Base-by-base conservation (phyloP, 1,140 invertebrate genomes). In the Yoshiicerus persimilis region DNA sequence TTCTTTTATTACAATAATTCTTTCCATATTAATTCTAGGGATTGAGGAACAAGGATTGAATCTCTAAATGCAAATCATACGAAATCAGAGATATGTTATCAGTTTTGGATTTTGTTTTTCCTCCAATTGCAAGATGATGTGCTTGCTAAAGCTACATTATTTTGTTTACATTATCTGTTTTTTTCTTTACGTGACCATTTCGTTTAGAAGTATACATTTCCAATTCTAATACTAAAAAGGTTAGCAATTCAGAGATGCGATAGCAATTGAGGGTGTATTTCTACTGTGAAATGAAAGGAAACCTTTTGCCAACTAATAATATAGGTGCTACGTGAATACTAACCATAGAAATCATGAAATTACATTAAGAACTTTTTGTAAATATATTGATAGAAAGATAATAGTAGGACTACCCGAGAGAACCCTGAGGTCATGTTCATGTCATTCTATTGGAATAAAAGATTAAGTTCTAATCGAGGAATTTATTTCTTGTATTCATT, bases 401-500 rank as follows among this genome's bases (percentile, higher is more conserved):
- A n/a, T 16, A 56, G n/a, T n/a, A n/a, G 47, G n/a, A 56, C 20
- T 56, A n/a, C 16, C 47, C 47, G 47, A 56, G 13, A 56, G n/a
- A 56, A 4, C 30, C 75, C 30, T 80, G 23, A 13, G 75, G 62
- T 66, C n/a, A 25, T 66, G 41, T 47, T 30, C 66, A 70, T 80
- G 75, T 70, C 75, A 36, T 36, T 80, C 11, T 32, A 77, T 38
- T 36, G 5, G 75, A 80, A 80, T 80, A 38, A 38, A 80, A 80
- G 75, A 80, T 80, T 80, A 80, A 9, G 36, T 80, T 38, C 38
- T 80, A 80, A 80, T 80, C 75, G 75, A 80, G 23, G 75, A 38
- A 80, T 80, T 80, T 80, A 80, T 80, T 80, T 32, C n/a, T 80
- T 38, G 20, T n/a, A 36, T 80, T 80, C 75, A 80, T 80, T 80